These are phyloP conservation scores for Candoia aspera DNA, from an alignment of 2,113 vertebrate genomes.

Conservation along the genomic window DNA sequence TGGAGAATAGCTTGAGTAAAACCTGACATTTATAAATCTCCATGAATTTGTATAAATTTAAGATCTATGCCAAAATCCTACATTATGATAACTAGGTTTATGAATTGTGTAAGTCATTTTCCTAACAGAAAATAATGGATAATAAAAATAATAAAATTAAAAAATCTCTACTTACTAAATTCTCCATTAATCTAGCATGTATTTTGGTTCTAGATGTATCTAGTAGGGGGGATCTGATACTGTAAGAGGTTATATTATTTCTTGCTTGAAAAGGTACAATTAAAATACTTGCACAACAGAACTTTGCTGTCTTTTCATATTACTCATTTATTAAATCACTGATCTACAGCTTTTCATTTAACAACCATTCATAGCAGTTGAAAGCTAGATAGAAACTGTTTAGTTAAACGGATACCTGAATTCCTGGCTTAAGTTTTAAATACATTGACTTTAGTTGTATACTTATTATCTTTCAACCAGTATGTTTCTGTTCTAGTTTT, in stretches of 20 bases:
- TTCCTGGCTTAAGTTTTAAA: neutral
- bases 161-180: neutral
- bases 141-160: neutral
- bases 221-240: neutral
- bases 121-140: neutral
- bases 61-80: neutral
- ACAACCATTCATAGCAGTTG: neutral
- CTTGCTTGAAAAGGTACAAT: neutral
- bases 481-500: neutral
- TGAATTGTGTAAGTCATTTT: neutral
- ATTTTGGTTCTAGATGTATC: neutral
- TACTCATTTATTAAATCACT: neutral
- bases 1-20: neutral
- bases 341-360: neutral
- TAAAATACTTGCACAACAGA: neutral
- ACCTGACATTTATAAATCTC: neutral
- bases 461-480: neutral
- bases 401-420: neutral
- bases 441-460: neutral
- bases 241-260: neutral
- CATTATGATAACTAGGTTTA: neutral
- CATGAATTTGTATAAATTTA: neutral
- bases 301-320: neutral
- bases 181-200: neutral
- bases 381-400: neutral